phyloP scores from a whole-genome alignment of 2,113 vertebrate genomes.

The Verasper variegatus region DNA sequence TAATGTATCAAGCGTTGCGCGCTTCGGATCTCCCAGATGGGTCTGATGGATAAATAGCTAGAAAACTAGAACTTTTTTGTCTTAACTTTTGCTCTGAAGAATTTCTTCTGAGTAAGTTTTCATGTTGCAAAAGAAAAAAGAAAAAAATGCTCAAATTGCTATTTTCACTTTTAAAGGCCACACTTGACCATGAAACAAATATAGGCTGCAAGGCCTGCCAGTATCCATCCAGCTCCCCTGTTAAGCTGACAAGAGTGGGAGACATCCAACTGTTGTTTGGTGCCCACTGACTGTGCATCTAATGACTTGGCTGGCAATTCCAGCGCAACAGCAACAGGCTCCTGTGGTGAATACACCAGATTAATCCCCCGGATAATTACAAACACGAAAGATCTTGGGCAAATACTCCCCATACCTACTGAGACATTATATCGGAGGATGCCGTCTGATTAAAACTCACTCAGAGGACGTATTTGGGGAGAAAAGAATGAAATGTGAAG shows the following conservation, averaged over 20 bases:
- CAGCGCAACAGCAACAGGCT: conserved; percentile 65
- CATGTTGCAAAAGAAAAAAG: conserved; percentile 4
- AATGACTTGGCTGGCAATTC: conserved; percentile 79
- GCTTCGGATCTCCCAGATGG: conserved; percentile 52
- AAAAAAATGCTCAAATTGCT: neutral
- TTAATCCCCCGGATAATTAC: conserved; percentile 79
- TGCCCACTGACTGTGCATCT: conserved; percentile 76
- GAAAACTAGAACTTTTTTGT: conserved; percentile 15
- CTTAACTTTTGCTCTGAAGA: conserved; percentile 11
- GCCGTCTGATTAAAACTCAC: conserved; percentile 70
- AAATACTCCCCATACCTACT: conserved; percentile 75
- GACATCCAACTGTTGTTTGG: conserved; percentile 70
- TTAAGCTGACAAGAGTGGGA: conserved; percentile 68
- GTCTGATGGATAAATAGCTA: conserved; percentile 46
- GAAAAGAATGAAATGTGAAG: conserved; percentile 25
- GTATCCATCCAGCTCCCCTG: conserved; percentile 57
- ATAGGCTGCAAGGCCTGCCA: conserved; percentile 46
- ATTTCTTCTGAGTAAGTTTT: conserved; percentile 16
- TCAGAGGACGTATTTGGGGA: conserved; percentile 18
- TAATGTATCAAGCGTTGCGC: conserved; percentile 51
- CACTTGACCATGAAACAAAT: conserved; percentile 52
- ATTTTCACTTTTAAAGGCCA: conserved; percentile 36
- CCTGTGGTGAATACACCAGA: conserved; percentile 73
- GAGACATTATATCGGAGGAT: conserved; percentile 73
- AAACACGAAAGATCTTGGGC: conserved; percentile 77